Conservation (phyloP, 1,140 invertebrate genomes). For the Asbolus verrucosus region DNA sequence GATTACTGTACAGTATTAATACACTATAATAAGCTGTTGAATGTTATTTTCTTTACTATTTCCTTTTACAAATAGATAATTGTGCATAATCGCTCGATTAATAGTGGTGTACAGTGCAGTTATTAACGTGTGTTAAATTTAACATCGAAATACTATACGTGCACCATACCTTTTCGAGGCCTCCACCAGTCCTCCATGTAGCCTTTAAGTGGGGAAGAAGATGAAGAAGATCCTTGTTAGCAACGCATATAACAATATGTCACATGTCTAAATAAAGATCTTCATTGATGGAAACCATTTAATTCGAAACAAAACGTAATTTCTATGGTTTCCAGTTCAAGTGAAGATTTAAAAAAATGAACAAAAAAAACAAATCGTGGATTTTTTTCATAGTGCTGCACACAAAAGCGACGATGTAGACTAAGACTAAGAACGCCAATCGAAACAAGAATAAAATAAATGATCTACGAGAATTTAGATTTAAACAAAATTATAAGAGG, state of each 20-base stretch:
- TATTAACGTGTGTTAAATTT: slow-evolving; percentile 21
- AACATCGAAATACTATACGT: slow-evolving; percentile 41
- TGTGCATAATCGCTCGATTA: slow-evolving; percentile 18
- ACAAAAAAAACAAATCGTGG: background rate
- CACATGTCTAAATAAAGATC: slow-evolving; percentile 54
- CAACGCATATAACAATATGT: slow-evolving; percentile 64
- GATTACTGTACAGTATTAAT: slow-evolving; percentile 18
- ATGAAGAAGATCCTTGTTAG: slow-evolving; percentile 88
- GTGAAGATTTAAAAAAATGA: no score
- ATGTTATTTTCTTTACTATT: no score
- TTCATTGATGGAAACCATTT: slow-evolving; percentile 32
- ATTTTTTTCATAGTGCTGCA: no score
- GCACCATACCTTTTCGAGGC: slow-evolving; percentile 87
- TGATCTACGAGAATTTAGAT: no score
- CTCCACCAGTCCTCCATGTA: slow-evolving; percentile 97
- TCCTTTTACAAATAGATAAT: no score
- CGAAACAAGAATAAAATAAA: slow-evolving; percentile 24
- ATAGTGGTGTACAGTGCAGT: slow-evolving; percentile 24
- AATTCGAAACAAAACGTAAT: background rate
- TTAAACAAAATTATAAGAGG: no score
- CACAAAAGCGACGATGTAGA: no score
- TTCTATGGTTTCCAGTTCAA: slow-evolving; percentile 31
- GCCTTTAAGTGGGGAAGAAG: slow-evolving; percentile 93
- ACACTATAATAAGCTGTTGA: no score
- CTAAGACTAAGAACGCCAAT: background rate